These are phyloP conservation scores for Torymus tubicola DNA, from an alignment of 2,888 invertebrate genomes.

Conservation along the genomic window DNA sequence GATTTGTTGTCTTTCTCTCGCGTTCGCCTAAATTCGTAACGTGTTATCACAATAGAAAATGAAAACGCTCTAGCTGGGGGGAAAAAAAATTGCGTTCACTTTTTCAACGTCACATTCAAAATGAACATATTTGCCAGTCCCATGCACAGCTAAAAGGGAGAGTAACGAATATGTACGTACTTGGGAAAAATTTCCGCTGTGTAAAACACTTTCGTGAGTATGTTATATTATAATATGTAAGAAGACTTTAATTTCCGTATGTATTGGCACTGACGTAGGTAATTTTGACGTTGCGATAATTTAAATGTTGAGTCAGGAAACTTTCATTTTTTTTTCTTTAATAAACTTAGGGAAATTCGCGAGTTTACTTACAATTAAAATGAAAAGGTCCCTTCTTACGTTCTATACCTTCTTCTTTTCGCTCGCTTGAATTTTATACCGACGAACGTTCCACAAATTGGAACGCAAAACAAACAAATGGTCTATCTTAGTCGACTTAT, in stretches of 20 bases:
- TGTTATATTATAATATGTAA: neutral
- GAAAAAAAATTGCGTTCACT: neutral
- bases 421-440: too few relatives aligned
- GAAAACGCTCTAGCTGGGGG: slow-evolving; percentile 1
- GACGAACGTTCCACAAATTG: neutral
- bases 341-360: neutral
- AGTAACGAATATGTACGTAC: slow-evolving; percentile 9
- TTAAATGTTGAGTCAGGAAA: neutral
- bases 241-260: slow-evolving; percentile 28
- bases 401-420: neutral
- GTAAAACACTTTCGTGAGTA: slow-evolving; percentile 20
- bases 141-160: slow-evolving; percentile 37
- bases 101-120: slow-evolving; percentile 23
- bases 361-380: slow-evolving; percentile 1
- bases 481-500: slow-evolving; percentile 12
- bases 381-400: neutral
- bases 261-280: slow-evolving; percentile 40
- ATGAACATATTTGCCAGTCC: slow-evolving; percentile 23
- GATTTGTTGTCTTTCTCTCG: neutral
- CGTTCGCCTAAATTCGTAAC: neutral
- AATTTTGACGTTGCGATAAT: neutral
- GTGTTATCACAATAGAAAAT: slow-evolving; percentile 18
- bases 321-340: too few relatives aligned
- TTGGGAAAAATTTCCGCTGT: neutral
- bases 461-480: slow-evolving; percentile 24